These are phyloP conservation scores for Wasmannia auropunctata DNA, from an alignment of 1,140 invertebrate species.

Conservation along the genomic window DNA sequence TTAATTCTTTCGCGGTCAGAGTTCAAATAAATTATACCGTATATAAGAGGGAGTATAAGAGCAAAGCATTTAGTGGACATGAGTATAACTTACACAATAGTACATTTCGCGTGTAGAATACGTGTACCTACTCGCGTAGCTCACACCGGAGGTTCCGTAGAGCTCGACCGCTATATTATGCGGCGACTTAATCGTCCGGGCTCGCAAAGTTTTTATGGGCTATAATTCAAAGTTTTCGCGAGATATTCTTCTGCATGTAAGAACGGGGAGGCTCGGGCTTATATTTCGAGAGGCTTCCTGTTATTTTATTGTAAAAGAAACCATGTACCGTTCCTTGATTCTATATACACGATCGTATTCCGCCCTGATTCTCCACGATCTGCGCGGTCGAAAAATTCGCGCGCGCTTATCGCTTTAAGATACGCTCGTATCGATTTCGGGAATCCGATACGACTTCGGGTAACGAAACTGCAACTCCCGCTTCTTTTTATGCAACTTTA, in stretches of 20 bases:
- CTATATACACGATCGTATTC: neutral
- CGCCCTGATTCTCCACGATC: slow-evolving; percentile 12
- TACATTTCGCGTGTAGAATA: slow-evolving; percentile 23
- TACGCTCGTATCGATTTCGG: neutral
- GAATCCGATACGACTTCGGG: neutral
- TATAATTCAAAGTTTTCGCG: slow-evolving; percentile 79
- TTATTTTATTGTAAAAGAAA: slow-evolving; percentile 57
- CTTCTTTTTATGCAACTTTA: slow-evolving; percentile 68
- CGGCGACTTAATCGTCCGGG: slow-evolving; percentile 78
- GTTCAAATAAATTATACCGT: slow-evolving; percentile 38
- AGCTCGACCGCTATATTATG: slow-evolving; percentile 73
- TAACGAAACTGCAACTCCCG: slow-evolving; percentile 28
- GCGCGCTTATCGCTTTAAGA: neutral
- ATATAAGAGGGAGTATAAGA: slow-evolving; percentile 22
- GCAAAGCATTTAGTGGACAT: slow-evolving; percentile 52
- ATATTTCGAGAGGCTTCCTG: slow-evolving; percentile 43
- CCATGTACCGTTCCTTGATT: neutral
- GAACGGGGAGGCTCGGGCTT: slow-evolving; percentile 16
- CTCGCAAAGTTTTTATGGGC: slow-evolving; percentile 79
- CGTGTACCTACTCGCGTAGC: neutral
- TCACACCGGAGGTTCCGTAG: neutral
- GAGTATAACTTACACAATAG: slow-evolving; percentile 30
- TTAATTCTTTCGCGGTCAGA: slow-evolving; percentile 2
- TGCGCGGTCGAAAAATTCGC: neutral
- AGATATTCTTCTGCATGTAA: slow-evolving; percentile 70